phyloP scores from a whole-genome alignment of 1,140 invertebrate species.

The Trachymyrmex septentrionalis region DNA sequence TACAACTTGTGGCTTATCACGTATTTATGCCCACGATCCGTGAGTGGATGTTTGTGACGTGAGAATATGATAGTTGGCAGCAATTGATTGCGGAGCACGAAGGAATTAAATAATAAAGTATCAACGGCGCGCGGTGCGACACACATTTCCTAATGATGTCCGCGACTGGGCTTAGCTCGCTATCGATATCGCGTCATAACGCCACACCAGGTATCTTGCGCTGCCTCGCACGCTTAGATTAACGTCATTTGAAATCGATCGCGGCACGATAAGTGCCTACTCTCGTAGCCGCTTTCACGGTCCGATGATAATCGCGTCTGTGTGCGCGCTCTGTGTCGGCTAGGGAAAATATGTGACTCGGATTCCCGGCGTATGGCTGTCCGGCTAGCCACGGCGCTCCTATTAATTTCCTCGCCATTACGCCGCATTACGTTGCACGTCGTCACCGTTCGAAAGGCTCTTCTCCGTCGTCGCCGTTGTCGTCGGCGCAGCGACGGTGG shows the following conservation, averaged over 20 bases:
- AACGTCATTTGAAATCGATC: slow-evolving; percentile 63
- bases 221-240: slow-evolving; percentile 48
- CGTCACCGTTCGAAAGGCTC: slow-evolving; percentile 51
- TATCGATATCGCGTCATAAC: slow-evolving; percentile 18
- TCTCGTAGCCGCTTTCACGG: slow-evolving; percentile 61
- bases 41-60: neutral
- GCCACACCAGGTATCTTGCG: slow-evolving; percentile 28
- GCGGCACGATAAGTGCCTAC: slow-evolving; percentile 53
- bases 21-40: no score
- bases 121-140: neutral
- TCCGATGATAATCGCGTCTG: slow-evolving; percentile 52
- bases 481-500: neutral
- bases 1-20: no score
- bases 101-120: slow-evolving; percentile 35
- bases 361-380: slow-evolving; percentile 45
- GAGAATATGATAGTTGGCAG: neutral
- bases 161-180: neutral
- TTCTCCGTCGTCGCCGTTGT: slow-evolving; percentile 3
- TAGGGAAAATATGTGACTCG: slow-evolving; percentile 50
- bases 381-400: slow-evolving; percentile 47
- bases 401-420: slow-evolving; percentile 61
- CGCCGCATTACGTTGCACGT: slow-evolving; percentile 56
- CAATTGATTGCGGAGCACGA: slow-evolving; percentile 17
- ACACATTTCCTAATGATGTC: slow-evolving; percentile 4
- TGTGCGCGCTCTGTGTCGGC: slow-evolving; percentile 27